These are phyloP conservation scores for Eubasilissa splendida DNA, from an alignment of 2,888 invertebrate species.

Conservation along the genomic window DNA sequence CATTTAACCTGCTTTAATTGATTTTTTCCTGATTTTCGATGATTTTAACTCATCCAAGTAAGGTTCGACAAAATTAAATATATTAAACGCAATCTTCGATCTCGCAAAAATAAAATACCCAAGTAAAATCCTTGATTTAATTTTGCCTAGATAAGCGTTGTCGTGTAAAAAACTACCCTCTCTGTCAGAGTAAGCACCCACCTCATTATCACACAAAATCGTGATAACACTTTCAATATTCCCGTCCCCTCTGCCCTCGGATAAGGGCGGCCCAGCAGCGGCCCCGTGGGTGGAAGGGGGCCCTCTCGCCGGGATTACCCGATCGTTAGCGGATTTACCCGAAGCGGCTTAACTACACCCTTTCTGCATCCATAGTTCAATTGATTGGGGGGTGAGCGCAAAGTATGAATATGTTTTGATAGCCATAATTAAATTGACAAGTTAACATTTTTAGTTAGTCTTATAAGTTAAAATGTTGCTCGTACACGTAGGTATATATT, in stretches of 20 bases:
- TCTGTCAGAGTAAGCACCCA: conserved; percentile 38
- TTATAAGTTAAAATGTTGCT: too few species aligned
- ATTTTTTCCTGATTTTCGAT: too few species aligned
- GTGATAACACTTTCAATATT: conserved; percentile 58
- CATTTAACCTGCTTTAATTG: too few species aligned
- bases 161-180: conserved; percentile 30
- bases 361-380: conserved; percentile 44
- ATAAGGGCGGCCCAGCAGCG: conserved; percentile 22
- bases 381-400: conserved; percentile 46
- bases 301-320: conserved; percentile 46
- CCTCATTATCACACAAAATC: conserved; percentile 57
- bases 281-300: background rate
- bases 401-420: background rate
- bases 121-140: conserved; percentile 45
- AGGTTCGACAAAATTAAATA: conserved; percentile 3
- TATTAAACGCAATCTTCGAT: conserved; percentile 18
- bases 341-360: conserved; percentile 45
- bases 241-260: conserved; percentile 34
- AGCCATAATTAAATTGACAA: too few species aligned
- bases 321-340: conserved; percentile 55
- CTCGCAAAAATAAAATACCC: background rate
- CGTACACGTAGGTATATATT: too few species aligned
- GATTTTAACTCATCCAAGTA: too few species aligned
- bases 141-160: conserved; percentile 47
- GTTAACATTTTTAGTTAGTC: too few species aligned